Evolutionary conservation across 2,888 invertebrate genomes (phyloP), one percentile per base, ranked within the genome.

Genomic region (Meghimatium bilineatum): DNA sequence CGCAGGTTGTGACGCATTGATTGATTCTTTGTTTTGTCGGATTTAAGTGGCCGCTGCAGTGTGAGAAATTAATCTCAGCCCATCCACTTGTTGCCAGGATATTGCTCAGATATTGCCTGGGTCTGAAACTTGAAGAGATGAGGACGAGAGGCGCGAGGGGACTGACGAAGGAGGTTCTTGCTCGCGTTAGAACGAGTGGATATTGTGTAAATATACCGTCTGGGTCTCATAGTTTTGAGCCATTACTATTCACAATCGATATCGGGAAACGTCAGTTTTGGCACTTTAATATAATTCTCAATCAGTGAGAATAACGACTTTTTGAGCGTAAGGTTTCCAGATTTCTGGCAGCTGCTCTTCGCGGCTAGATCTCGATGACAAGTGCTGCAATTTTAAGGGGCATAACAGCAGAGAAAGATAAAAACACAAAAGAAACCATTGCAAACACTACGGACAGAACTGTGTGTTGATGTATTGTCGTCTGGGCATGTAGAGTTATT

Each of bases 161-260:
- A 69, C 79, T 34, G 44, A 26, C 71, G 26, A 38, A 80, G 60
- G 71, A 52, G 56, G 56, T 49, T 29, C 49, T 60, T 49, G 79
- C 79, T 52, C 1, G 72, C 71, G 71, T 32, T 38, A 14, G 71
- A 60, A 60, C 0, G 72, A 80, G 71, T 52, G 74, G 74, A 72
- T 63, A 63, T 63, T 81, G 81, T 81, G 74, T 81, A 81, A 81
- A 81, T 81, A 81, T 81, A 74, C 74, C 44, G 72, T 74, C 63
- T 38, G 44, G 44, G 63, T 10, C 81, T n/a, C 32, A 74, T 63
- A 44, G 72, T 74, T 63, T 81, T 75, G 63, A n/a, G 38, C 44
- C 81, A 81, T 81, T 74, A 74, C 81, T 81, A 81, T 81, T 81
- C 81, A 72, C 71, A 75, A 81, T 81, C 81, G 81, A 81, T 81